These are phyloP conservation scores for Lasioglossum albipes DNA, from an alignment of 1,140 invertebrate genomes.

Conservation along the genomic window DNA sequence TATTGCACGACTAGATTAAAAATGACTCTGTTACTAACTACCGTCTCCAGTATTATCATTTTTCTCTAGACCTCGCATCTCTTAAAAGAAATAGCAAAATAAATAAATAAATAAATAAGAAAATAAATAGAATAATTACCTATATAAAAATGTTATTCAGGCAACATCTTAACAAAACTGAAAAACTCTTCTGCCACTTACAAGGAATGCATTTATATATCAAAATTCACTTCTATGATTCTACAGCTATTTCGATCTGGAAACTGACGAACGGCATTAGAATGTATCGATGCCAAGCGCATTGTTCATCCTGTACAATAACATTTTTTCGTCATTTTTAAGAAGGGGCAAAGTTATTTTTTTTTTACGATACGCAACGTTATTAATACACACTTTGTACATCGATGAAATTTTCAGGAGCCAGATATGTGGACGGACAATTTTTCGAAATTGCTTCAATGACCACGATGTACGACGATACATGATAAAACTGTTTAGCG, in stretches of 20 bases:
- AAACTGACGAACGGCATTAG: slow-evolving; percentile 20
- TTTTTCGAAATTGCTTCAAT: slow-evolving; percentile 40
- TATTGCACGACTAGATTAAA: slow-evolving; percentile 62
- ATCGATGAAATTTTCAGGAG: slow-evolving; percentile 28
- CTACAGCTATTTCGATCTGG: slow-evolving; percentile 37
- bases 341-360: slow-evolving; percentile 36
- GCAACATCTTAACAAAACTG: slow-evolving; percentile 18
- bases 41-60: slow-evolving; percentile 26
- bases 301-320: slow-evolving; percentile 38
- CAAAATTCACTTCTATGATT: slow-evolving; percentile 27
- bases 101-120: slow-evolving; percentile 54
- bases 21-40: slow-evolving; percentile 33
- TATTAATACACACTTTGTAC: slow-evolving; percentile 37
- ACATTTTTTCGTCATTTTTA: slow-evolving; percentile 11
- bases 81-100: slow-evolving; percentile 17
- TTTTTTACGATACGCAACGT: slow-evolving; percentile 11
- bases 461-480: slow-evolving; percentile 26
- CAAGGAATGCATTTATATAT: slow-evolving; percentile 27
- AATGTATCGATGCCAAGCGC: not conserved
- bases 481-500: slow-evolving; percentile 11
- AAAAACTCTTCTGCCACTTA: slow-evolving; percentile 11
- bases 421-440: slow-evolving; percentile 59
- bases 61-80: not conserved
- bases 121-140: slow-evolving; percentile 27
- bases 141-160: slow-evolving; percentile 7